phyloP scores from a whole-genome alignment of 2,888 invertebrate genomes.

The Agriopis aurantiaria region DNA sequence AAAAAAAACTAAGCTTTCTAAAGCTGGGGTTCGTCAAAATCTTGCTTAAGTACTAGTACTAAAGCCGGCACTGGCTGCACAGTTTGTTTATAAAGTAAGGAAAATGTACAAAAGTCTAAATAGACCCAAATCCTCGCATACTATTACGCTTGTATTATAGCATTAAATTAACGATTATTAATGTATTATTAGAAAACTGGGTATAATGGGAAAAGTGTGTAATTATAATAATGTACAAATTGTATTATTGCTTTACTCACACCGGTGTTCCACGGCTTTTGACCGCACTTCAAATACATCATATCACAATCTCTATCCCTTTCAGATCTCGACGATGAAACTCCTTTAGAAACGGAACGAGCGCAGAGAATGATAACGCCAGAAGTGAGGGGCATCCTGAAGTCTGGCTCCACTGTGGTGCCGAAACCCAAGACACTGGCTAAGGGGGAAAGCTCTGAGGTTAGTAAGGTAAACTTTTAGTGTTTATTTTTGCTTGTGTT shows the following conservation, averaged over 20 bases:
- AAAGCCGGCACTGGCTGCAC: too few relatives aligned
- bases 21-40: too few relatives aligned
- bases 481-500: conserved; percentile 29
- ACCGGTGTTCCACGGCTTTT: neutral
- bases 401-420: conserved; percentile 80
- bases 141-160: neutral
- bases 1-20: too few relatives aligned
- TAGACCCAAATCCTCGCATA: too few relatives aligned
- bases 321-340: conserved; percentile 78
- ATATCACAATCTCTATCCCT: conserved; percentile 26
- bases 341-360: conserved; percentile 72
- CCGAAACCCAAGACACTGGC: conserved; percentile 74
- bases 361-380: conserved; percentile 85
- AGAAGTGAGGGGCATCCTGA: conserved; percentile 85
- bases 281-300: neutral
- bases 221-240: conserved; percentile 7
- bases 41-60: too few relatives aligned
- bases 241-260: conserved; percentile 11
- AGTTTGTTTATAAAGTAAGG: too few relatives aligned
- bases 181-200: neutral
- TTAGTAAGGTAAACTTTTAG: conserved; percentile 53
- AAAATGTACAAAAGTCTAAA: too few relatives aligned
- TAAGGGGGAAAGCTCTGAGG: conserved; percentile 84
- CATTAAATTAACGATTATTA: neutral
- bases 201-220: neutral